These are phyloP conservation scores for Barypeithes pellucidus DNA, from an alignment of 2,888 invertebrate species.

Conservation along the genomic window DNA sequence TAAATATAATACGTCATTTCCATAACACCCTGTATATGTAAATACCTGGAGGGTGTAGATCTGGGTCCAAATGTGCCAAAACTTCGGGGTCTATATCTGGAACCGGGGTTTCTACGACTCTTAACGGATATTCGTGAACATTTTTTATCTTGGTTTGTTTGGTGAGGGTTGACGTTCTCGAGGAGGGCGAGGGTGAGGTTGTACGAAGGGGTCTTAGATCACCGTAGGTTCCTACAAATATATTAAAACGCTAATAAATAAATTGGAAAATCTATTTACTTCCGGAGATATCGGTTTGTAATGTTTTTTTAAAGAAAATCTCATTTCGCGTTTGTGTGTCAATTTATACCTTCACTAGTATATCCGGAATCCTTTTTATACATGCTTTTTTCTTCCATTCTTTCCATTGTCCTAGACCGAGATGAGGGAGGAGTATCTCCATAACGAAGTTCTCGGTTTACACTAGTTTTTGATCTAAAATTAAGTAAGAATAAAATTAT, in stretches of 20 bases:
- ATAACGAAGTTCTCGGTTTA: constrained; percentile 68
- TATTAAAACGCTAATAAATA: neutral
- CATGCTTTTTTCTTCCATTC: constrained; percentile 63
- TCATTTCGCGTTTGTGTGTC: no score
- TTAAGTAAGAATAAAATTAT: no score
- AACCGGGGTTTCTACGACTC: constrained; percentile 66
- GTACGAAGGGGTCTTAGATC: constrained; percentile 64
- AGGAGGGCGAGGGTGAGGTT: constrained; percentile 64
- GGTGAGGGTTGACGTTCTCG: constrained; percentile 66
- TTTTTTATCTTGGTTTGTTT: constrained; percentile 68
- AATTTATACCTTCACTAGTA: constrained; percentile 64
- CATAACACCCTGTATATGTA: no score
- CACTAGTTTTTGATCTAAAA: constrained; percentile 48
- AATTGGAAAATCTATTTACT: neutral
- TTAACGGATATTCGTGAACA: constrained; percentile 66
- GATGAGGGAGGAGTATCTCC: constrained; percentile 65
- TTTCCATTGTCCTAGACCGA: constrained; percentile 64
- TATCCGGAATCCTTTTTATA: constrained; percentile 64
- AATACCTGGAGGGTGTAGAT: constrained; percentile 69
- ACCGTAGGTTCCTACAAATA: constrained; percentile 63
- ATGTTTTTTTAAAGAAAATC: no score
- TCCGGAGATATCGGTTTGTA: no score
- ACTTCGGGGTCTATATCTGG: constrained; percentile 70
- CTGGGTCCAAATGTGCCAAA: constrained; percentile 68
- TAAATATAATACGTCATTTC: no score